Evolutionary conservation across 2,797 vertebrate species (phyloP).

Genomic region (Coccyzus lansbergi): DNA sequence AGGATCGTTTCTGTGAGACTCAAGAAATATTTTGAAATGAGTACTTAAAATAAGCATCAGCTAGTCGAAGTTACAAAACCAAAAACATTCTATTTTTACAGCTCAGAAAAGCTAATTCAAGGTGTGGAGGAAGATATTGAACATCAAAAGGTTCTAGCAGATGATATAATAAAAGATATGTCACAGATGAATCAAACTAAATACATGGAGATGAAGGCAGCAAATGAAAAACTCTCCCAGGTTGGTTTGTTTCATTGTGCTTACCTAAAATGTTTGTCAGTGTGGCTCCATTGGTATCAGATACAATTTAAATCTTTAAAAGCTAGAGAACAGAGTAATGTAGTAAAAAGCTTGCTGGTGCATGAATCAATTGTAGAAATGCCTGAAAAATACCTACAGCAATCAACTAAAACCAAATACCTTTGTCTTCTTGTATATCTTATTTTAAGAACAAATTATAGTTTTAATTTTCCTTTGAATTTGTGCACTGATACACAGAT

Average conservation of each 20-base stretch:
- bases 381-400: not conserved
- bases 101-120: conserved; percentile 89
- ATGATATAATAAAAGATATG: conserved; percentile 91
- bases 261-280: not conserved
- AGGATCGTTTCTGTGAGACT: not conserved
- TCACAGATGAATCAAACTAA: conserved; percentile 85
- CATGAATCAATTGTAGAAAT: not conserved
- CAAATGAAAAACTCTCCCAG: conserved; percentile 91
- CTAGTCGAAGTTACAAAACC: not conserved
- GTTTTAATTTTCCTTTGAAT: not conserved
- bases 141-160: conserved; percentile 85
- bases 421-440: not conserved
- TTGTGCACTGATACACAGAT: not conserved
- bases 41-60: not conserved
- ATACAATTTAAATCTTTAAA: not conserved
- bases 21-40: not conserved
- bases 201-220: conserved; percentile 87
- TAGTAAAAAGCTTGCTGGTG: not conserved
- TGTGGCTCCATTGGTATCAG: not conserved
- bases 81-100: conserved; percentile 62
- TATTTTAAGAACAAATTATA: not conserved
- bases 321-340: not conserved
- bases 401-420: not conserved
- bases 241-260: conserved; percentile 68
- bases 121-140: conserved; percentile 86